Percentiles rank a stretch among this genome's conserved stretches.
Evolutionary conservation across 1,140 invertebrate species (phyloP).

Genomic region (Propsilocerus akamusi): DNA sequence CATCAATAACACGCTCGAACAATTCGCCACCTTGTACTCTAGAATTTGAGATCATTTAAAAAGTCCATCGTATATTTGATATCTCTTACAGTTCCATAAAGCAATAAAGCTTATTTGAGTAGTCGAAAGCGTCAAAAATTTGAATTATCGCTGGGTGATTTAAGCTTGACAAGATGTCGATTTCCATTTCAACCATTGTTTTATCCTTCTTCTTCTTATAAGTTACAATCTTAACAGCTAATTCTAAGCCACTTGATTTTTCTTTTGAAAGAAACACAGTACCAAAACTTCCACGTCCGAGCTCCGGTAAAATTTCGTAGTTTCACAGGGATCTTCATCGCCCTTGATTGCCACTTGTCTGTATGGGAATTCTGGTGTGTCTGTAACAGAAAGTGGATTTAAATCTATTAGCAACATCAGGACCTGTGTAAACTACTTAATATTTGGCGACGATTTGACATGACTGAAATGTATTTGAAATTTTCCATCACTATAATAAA

Average conservation of each 20-base stretch:
- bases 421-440: background rate
- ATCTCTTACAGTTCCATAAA: slow-evolving; percentile 83
- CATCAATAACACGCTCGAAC: slow-evolving; percentile 90
- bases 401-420: background rate
- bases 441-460: background rate
- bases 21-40: slow-evolving; percentile 89
- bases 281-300: slow-evolving; percentile 88
- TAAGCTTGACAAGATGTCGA: slow-evolving; percentile 79
- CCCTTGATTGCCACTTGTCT: slow-evolving; percentile 52
- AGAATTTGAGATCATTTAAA: slow-evolving; percentile 12
- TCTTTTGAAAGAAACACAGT: slow-evolving; percentile 80
- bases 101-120: slow-evolving; percentile 58
- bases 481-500: no score
- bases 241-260: slow-evolving; percentile 46
- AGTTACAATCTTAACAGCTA: slow-evolving; percentile 82
- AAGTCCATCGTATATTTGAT: background rate
- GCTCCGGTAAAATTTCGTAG: slow-evolving; percentile 53
- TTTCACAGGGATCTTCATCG: slow-evolving; percentile 50
- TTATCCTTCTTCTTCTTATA: slow-evolving; percentile 61
- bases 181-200: slow-evolving; percentile 73
- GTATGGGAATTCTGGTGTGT: slow-evolving; percentile 61
- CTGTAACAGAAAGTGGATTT: slow-evolving; percentile 32
- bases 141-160: slow-evolving; percentile 77
- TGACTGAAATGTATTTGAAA: background rate
- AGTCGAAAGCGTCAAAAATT: slow-evolving; percentile 83